Conservation (phyloP, 23 tunicate genomes). For the Corella eumyota region DNA sequence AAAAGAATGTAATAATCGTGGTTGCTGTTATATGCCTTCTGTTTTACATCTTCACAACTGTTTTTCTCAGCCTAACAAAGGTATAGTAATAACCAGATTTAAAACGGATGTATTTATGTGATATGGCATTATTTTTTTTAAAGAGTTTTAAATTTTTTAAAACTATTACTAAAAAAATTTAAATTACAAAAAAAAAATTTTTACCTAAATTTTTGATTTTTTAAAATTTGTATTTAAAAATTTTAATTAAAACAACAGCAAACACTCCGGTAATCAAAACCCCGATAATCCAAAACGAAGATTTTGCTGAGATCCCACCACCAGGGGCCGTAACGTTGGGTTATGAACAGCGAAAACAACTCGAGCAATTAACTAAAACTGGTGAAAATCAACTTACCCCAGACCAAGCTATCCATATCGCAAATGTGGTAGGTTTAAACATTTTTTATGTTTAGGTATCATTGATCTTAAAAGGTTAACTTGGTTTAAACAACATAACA, state of each 20-base stretch:
- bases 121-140: no score
- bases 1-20: constrained; percentile 26
- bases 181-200: background rate
- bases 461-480: no score
- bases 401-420: constrained; percentile 9
- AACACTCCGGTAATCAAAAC: background rate
- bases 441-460: no score
- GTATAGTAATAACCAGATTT: no score
- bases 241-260: constrained; percentile 1
- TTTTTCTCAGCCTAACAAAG: constrained; percentile 1
- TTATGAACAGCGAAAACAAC: background rate
- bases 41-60: constrained; percentile 8
- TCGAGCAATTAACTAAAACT: constrained; percentile 1
- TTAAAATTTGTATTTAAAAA: background rate
- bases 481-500: no score
- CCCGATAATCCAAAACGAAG: background rate
- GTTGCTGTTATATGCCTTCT: constrained; percentile 25
- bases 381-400: constrained; percentile 6
- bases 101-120: no score
- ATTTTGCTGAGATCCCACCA: constrained; percentile 24
- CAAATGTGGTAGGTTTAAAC: constrained; percentile 3
- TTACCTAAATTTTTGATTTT: background rate
- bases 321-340: constrained; percentile 11
- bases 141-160: no score
- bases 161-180: no score